phyloP scores from a whole-genome alignment of 2,113 vertebrate genomes.

The Pangasianodon hypophthalmus region DNA sequence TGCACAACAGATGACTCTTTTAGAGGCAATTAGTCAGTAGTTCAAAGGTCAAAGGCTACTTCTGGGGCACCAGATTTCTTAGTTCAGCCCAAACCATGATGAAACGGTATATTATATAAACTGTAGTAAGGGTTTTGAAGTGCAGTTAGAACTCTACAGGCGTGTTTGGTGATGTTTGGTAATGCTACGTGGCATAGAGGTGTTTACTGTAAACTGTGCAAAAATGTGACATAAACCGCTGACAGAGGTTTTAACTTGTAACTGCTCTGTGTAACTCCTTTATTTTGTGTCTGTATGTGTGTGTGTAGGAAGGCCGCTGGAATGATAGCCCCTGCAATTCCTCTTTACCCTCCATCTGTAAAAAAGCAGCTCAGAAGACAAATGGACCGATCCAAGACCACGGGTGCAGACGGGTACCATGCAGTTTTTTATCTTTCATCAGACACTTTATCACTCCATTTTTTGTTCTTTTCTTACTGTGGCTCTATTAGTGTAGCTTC shows the following conservation, averaged over 20 bases:
- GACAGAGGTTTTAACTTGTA: background rate
- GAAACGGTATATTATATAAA: background rate
- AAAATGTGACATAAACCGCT: background rate
- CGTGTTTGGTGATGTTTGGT: background rate
- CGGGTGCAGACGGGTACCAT: conserved; percentile 84
- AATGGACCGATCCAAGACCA: conserved; percentile 83
- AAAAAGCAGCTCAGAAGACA: conserved; percentile 84
- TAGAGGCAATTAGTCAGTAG: background rate
- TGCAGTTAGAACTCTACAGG: background rate
- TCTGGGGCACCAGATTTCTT: background rate
- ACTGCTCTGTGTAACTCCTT: background rate
- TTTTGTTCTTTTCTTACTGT: background rate
- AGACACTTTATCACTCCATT: background rate
- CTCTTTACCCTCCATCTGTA: conserved; percentile 93
- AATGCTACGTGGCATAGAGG: background rate
- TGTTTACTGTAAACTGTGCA: background rate
- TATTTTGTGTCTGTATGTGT: conserved; percentile 31
- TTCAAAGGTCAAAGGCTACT: background rate
- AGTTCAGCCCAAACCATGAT: background rate
- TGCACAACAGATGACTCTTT: background rate
- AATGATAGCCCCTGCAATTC: conserved; percentile 95
- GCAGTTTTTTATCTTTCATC: background rate
- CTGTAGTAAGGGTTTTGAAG: background rate
- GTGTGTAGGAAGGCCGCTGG: conserved; percentile 90
- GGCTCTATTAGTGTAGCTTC: background rate